A percentile compares a stretch with the other conserved stretches of the same genome.
These are phyloP conservation scores for Huso huso DNA, from an alignment of 2,797 vertebrate species.

Conservation along the genomic window DNA sequence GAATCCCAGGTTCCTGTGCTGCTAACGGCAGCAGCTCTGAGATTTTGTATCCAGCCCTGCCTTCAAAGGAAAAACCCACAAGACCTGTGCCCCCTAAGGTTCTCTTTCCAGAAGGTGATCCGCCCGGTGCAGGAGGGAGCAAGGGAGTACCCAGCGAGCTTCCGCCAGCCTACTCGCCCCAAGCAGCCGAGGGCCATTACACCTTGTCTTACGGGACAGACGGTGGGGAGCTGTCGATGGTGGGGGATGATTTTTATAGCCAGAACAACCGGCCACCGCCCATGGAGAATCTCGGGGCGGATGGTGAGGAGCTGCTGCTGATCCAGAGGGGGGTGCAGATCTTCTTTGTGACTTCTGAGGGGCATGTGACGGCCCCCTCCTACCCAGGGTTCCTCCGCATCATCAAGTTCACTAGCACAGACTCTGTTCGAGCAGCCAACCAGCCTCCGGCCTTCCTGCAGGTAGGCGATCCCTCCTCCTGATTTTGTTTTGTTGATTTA, in stretches of 20 bases:
- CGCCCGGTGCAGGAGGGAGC: constrained; percentile 30
- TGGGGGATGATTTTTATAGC: constrained; percentile 76
- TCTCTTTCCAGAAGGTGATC: constrained; percentile 25
- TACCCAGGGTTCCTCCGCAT: constrained; percentile 93
- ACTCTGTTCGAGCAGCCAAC: constrained; percentile 49
- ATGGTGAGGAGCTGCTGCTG: constrained; percentile 81
- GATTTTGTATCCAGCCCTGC: constrained; percentile 65
- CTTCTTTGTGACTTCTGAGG: constrained; percentile 85
- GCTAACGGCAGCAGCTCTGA: constrained; percentile 27
- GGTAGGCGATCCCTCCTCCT: constrained; percentile 50
- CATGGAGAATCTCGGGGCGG: constrained; percentile 69
- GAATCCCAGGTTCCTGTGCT: constrained; percentile 14
- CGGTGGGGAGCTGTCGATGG: constrained; percentile 75
- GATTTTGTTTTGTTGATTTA: neutral
- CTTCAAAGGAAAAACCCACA: constrained; percentile 54
- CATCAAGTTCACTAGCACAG: constrained; percentile 76
- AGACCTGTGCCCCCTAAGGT: constrained; percentile 45
- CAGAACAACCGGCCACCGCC: constrained; percentile 63
- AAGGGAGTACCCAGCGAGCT: constrained; percentile 47
- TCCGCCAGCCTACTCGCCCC: constrained; percentile 83
- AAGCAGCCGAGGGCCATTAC: constrained; percentile 81
- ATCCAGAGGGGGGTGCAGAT: constrained; percentile 86
- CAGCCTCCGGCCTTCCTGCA: constrained; percentile 88
- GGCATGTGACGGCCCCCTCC: constrained; percentile 88
- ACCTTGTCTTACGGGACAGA: constrained; percentile 88